Percentiles rank a stretch among this genome's conserved stretches.
phyloP scores from a whole-genome alignment of 2,797 vertebrate species.

The Sebastes vulpes region DNA sequence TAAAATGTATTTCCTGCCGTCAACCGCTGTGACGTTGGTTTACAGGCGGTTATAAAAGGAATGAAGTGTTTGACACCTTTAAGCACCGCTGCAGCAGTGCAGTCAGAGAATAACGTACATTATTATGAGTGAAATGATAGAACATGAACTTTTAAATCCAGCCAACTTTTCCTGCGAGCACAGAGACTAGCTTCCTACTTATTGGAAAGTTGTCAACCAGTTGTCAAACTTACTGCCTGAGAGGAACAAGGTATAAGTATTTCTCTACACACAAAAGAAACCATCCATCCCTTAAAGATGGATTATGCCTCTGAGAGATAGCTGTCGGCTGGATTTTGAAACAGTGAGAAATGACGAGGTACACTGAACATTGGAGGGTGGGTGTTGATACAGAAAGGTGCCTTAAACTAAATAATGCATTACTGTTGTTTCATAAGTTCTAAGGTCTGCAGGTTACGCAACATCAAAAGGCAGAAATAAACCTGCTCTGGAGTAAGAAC shows the following conservation, averaged over 20 bases:
- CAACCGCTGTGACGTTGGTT: neutral
- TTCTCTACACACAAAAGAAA: conserved; percentile 8
- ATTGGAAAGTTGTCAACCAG: conserved; percentile 6
- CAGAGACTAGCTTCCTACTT: neutral
- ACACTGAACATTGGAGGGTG: neutral
- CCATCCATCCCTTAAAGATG: neutral
- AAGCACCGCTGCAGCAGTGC: neutral
- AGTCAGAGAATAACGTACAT: neutral
- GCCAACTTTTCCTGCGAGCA: neutral
- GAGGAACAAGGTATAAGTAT: neutral
- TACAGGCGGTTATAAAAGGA: neutral
- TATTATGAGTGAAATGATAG: neutral
- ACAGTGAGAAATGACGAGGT: neutral
- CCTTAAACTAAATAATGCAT: neutral
- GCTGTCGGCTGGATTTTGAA: neutral
- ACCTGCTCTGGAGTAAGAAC: neutral
- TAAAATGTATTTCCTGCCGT: neutral
- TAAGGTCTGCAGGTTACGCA: neutral
- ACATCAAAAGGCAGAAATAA: neutral
- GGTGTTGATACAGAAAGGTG: neutral
- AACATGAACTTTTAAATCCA: conserved; percentile 4
- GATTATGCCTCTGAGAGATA: neutral
- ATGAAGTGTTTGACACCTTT: neutral
- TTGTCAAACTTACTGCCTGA: neutral
- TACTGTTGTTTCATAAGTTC: neutral